phyloP scores from a whole-genome alignment of 92 coral and sea anemone genomes.

The Anthopleura xanthogrammica region DNA sequence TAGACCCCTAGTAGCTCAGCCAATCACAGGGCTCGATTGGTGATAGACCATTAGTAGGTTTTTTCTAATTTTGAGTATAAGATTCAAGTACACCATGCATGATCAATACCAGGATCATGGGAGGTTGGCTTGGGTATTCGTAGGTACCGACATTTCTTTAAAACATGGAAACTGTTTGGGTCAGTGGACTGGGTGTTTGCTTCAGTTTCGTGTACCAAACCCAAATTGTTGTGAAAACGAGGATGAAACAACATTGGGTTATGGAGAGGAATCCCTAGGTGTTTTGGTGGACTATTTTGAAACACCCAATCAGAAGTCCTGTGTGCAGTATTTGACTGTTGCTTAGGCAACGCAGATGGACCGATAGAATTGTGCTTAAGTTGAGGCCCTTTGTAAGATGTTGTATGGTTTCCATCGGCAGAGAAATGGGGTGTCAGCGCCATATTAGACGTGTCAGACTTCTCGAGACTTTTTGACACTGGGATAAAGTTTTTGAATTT shows the following conservation, averaged over 20 bases:
- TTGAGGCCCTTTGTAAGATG: background rate
- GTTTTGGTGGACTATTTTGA: background rate
- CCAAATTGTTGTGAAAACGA: slow-evolving; percentile 15
- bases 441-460: background rate
- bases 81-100: too few species aligned
- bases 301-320: background rate
- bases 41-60: too few species aligned
- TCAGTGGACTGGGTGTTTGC: slow-evolving; percentile 13
- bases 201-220: slow-evolving; percentile 1
- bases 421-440: background rate
- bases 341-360: background rate
- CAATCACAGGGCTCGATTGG: too few species aligned
- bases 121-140: slow-evolving; percentile 16
- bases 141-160: slow-evolving; percentile 33
- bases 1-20: too few species aligned
- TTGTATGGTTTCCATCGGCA: background rate
- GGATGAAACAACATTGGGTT: slow-evolving; percentile 46
- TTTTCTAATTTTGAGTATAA: too few species aligned
- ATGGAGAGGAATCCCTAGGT: background rate
- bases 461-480: background rate
- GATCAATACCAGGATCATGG: background rate
- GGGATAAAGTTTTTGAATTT: background rate
- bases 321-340: background rate
- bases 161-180: slow-evolving; percentile 24
- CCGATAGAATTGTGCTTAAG: background rate